phyloP scores from a whole-genome alignment of 2,113 vertebrate species.

The Cheirogaleus medius region DNA sequence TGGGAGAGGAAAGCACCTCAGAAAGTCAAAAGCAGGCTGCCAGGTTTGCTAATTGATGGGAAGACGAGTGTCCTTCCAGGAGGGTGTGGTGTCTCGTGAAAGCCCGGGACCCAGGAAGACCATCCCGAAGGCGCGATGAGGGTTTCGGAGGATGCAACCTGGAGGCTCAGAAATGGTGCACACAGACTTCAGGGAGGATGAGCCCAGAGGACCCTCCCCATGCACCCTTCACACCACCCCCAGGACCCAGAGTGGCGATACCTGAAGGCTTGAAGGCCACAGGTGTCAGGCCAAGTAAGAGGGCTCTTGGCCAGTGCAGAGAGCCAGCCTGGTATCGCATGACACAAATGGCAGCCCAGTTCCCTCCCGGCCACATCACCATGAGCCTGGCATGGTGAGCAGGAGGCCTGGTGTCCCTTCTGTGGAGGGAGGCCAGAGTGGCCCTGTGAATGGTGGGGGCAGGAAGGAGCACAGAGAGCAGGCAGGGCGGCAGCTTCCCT shows the following conservation, averaged over 20 bases:
- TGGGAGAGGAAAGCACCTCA: background rate
- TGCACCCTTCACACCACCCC: rapidly evolving
- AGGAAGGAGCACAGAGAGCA: background rate
- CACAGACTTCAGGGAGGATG: background rate
- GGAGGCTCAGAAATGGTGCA: background rate
- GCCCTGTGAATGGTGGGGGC: background rate
- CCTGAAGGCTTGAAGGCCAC: background rate
- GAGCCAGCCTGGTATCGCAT: background rate
- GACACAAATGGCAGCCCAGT: too few species aligned
- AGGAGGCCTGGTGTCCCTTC: too few species aligned
- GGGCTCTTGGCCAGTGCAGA: background rate
- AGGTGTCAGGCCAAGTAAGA: background rate
- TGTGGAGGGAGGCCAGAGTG: background rate
- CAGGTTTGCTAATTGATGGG: background rate
- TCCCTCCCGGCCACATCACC: background rate
- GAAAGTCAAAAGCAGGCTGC: background rate
- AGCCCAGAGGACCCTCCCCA: background rate
- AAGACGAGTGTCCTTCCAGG: background rate
- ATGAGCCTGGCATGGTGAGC: too few species aligned
- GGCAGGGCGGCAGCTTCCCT: too few species aligned
- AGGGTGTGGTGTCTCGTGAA: background rate
- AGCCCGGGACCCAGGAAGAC: background rate
- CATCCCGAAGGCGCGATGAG: background rate
- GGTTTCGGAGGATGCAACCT: too few species aligned
- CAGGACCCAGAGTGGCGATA: background rate